These are phyloP conservation scores for Sycobia sp. DNA, from an alignment of 1,140 invertebrate species.

Conservation along the genomic window DNA sequence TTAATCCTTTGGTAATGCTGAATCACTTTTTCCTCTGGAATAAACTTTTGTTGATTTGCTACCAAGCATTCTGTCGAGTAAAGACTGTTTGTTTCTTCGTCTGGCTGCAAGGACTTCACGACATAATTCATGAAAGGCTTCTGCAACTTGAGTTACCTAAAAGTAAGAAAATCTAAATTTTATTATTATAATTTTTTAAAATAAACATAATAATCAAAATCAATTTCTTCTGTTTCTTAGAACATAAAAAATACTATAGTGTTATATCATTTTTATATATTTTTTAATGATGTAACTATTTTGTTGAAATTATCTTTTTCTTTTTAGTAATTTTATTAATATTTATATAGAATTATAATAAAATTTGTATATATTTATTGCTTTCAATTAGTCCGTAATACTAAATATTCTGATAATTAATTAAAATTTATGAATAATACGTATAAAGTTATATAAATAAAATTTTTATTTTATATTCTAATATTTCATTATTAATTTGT, in stretches of 20 bases:
- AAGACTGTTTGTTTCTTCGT: slow-evolving; percentile 82
- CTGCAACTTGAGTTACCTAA: slow-evolving; percentile 70
- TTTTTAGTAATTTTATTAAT: background rate
- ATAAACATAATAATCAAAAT: too few relatives aligned
- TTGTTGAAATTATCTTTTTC: too few relatives aligned
- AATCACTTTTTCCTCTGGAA: slow-evolving; percentile 83
- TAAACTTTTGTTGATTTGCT: slow-evolving; percentile 73
- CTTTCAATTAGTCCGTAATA: too few relatives aligned
- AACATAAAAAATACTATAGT: background rate
- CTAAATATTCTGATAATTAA: too few relatives aligned
- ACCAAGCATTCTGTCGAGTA: slow-evolving; percentile 79
- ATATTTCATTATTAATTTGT: too few relatives aligned
- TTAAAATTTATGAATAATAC: too few relatives aligned
- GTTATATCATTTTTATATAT: background rate
- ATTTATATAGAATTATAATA: background rate
- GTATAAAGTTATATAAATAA: too few relatives aligned
- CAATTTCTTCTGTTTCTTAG: background rate
- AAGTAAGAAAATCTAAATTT: slow-evolving; percentile 12
- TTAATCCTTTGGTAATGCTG: slow-evolving; percentile 81
- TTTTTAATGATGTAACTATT: too few relatives aligned
- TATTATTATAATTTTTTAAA: too few relatives aligned
- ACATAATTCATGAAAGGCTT: slow-evolving; percentile 84
- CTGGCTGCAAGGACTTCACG: slow-evolving; percentile 78
- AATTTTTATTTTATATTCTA: too few relatives aligned
- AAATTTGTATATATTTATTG: too few relatives aligned